These are phyloP conservation scores for Ips nitidus DNA, from an alignment of 1,140 invertebrate genomes.

Conservation along the genomic window DNA sequence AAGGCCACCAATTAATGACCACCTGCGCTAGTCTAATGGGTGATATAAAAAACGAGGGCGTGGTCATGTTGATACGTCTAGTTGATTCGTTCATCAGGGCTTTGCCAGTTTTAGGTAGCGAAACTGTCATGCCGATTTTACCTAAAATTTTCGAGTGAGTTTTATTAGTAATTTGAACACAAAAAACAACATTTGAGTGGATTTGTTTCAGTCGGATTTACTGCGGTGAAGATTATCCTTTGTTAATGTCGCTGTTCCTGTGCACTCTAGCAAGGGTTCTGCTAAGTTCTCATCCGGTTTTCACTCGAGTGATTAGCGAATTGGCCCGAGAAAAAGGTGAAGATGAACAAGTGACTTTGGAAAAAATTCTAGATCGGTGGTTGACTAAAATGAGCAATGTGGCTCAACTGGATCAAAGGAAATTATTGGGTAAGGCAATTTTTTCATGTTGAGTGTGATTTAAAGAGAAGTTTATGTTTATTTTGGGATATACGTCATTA, in stretches of 20 bases:
- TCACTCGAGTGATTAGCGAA: slow-evolving; percentile 65
- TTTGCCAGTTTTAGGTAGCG: slow-evolving; percentile 62
- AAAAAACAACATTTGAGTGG: not conserved
- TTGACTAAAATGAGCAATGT: slow-evolving; percentile 78
- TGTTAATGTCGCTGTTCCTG: slow-evolving; percentile 75
- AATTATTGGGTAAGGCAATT: slow-evolving; percentile 65
- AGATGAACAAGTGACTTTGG: slow-evolving; percentile 63
- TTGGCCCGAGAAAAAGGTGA: slow-evolving; percentile 53
- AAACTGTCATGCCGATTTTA: slow-evolving; percentile 67
- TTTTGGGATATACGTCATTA: no score
- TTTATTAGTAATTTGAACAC: not conserved
- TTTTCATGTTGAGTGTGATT: not conserved
- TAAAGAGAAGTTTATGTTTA: no score
- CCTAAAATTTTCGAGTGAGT: slow-evolving; percentile 68
- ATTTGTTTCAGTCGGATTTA: slow-evolving; percentile 53
- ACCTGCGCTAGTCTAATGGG: slow-evolving; percentile 69
- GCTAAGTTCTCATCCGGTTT: slow-evolving; percentile 71
- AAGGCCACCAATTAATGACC: slow-evolving; percentile 67
- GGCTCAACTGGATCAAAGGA: slow-evolving; percentile 75
- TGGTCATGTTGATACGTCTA: slow-evolving; percentile 71
- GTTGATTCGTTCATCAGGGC: slow-evolving; percentile 71
- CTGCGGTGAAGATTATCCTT: slow-evolving; percentile 65
- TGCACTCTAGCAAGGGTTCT: slow-evolving; percentile 76
- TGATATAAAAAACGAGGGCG: slow-evolving; percentile 79
- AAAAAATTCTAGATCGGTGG: slow-evolving; percentile 74